phyloP scores from a whole-genome alignment of 2,113 vertebrate species.

The Climacteris rufus region DNA sequence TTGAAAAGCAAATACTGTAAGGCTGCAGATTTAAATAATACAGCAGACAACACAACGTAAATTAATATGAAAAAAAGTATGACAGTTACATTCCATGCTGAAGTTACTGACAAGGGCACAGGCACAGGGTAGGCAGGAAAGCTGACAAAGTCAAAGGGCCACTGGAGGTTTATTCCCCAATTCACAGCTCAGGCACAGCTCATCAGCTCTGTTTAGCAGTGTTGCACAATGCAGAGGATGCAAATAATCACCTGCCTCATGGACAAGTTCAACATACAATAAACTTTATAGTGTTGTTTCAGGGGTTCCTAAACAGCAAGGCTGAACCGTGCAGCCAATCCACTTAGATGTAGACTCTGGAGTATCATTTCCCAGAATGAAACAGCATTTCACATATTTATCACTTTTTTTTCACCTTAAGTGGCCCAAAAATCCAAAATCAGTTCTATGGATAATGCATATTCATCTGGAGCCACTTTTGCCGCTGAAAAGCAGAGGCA shows the following conservation, averaged over 20 bases:
- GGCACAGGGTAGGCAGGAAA: not conserved
- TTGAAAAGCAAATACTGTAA: not conserved
- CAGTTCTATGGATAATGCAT: not conserved
- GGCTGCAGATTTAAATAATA: not conserved
- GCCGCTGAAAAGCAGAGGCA: not conserved
- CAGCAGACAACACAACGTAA: not conserved
- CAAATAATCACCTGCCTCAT: not conserved
- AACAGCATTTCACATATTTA: not conserved
- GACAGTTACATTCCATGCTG: not conserved
- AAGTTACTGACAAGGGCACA: not conserved
- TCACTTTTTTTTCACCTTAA: not conserved
- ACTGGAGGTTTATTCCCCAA: not conserved
- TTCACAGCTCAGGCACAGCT: not conserved
- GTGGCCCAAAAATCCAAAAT: not conserved
- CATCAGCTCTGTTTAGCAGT: not conserved
- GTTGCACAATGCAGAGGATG: not conserved
- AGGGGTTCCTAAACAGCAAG: not conserved
- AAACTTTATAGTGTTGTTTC: not conserved
- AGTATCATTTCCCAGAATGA: not conserved
- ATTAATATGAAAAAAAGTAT: not conserved
- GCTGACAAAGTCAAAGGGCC: not conserved
- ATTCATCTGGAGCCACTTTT: not conserved
- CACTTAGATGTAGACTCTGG: not conserved
- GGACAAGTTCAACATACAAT: not conserved
- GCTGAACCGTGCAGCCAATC: not conserved